These are phyloP conservation scores for Homarus gammarus DNA, from an alignment of 2,888 invertebrate genomes.

Conservation along the genomic window DNA sequence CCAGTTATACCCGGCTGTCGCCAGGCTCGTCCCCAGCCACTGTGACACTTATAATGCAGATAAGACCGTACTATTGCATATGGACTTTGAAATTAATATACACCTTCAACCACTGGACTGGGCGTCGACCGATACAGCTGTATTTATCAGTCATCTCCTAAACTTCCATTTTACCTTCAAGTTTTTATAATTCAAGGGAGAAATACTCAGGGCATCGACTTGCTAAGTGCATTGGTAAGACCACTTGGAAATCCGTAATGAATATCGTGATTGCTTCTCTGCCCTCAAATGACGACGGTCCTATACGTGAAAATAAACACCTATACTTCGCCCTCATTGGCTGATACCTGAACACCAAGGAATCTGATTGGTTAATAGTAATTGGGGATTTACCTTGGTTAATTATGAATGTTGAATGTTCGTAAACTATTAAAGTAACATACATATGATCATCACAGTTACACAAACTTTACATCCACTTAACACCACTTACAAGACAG, in stretches of 20 bases:
- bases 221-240: slow-evolving; percentile 6
- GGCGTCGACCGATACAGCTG: not conserved
- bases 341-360: too few species aligned
- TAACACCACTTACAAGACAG: too few species aligned
- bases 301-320: too few species aligned
- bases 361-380: too few species aligned
- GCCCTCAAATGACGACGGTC: not conserved
- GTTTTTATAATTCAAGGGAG: not conserved
- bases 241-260: slow-evolving; percentile 17
- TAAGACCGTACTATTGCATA: slow-evolving; percentile 35
- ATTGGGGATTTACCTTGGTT: too few species aligned
- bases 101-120: not conserved
- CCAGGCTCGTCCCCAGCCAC: slow-evolving; percentile 66
- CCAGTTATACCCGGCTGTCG: slow-evolving; percentile 33
- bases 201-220: slow-evolving; percentile 15
- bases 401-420: too few species aligned
- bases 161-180: too few species aligned
- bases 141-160: not conserved
- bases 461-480: too few species aligned
- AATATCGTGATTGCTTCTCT: not conserved
- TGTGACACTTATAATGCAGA: slow-evolving; percentile 50
- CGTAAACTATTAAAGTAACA: too few species aligned
- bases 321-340: too few species aligned
- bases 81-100: slow-evolving; percentile 12
- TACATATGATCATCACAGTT: too few species aligned